These are phyloP conservation scores for Hydrotaea cyrtoneurina DNA, from an alignment of 2,888 invertebrate genomes.

Conservation along the genomic window DNA sequence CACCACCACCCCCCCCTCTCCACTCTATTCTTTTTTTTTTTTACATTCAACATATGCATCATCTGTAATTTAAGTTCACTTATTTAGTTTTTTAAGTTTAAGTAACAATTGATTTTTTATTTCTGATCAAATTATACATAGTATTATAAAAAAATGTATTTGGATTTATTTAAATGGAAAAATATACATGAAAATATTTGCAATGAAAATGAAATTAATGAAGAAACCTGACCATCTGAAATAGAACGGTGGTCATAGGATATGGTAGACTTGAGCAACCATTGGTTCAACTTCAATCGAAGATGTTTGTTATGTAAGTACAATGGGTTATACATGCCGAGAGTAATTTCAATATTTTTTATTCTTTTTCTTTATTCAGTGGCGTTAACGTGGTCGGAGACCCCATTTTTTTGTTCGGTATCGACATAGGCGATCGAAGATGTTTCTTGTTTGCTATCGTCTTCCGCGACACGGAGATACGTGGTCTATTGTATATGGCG, in stretches of 20 bases:
- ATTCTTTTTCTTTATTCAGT: no score
- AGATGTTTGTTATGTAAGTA: no score
- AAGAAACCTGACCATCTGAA: background rate
- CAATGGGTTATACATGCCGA: no score
- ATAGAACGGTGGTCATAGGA: background rate
- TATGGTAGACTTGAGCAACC: no score
- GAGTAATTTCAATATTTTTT: no score
- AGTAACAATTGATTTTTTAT: constrained; percentile 40
- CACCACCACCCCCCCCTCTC: constrained; percentile 4
- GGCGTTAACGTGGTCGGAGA: no score
- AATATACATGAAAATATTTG: constrained; percentile 30
- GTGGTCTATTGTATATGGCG: no score
- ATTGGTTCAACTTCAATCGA: no score
- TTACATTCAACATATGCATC: constrained; percentile 23
- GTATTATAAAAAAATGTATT: constrained; percentile 62
- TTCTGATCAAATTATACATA: constrained; percentile 60
- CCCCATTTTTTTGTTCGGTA: no score
- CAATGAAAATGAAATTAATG: constrained; percentile 3
- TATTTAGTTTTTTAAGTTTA: constrained; percentile 62
- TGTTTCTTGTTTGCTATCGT: no score
- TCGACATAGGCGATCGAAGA: no score
- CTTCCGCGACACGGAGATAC: no score
- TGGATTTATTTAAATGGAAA: constrained; percentile 52
- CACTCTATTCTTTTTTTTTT: constrained; percentile 33
- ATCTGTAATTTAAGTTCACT: constrained; percentile 60